Evolutionary conservation across 1,140 invertebrate genomes (phyloP).

Genomic region (Drosophila persimilis): DNA sequence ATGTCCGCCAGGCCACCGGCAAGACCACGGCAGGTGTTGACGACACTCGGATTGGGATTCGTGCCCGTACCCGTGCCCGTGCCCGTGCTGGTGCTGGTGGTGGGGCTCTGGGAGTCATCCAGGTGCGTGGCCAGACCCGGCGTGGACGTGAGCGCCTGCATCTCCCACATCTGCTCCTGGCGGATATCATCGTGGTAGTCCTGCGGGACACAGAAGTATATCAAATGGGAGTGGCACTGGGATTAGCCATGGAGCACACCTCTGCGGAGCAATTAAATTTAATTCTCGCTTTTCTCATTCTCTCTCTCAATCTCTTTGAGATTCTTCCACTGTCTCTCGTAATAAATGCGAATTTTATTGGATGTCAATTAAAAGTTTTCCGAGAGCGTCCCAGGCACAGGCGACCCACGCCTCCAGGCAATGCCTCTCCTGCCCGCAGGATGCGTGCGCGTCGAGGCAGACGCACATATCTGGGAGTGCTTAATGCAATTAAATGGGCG

Average conservation of each 20-base stretch:
- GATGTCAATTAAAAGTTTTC: constrained; percentile 80
- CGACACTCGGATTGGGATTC: constrained; percentile 23
- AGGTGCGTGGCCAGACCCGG: constrained; percentile 68
- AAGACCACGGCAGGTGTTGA: constrained; percentile 51
- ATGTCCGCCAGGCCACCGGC: constrained; percentile 74
- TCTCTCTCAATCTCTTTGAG: background rate
- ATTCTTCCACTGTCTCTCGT: constrained; percentile 21
- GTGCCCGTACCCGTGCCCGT: constrained; percentile 1
- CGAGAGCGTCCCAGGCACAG: constrained; percentile 13
- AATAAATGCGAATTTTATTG: constrained; percentile 80
- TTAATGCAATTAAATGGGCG: constrained; percentile 70
- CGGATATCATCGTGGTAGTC: constrained; percentile 94
- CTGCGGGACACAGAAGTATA: constrained; percentile 74
- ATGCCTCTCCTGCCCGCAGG: constrained; percentile 4
- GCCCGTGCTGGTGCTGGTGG: constrained; percentile 39
- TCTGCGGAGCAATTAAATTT: constrained; percentile 69
- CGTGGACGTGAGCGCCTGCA: constrained; percentile 88
- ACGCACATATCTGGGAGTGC: constrained; percentile 50
- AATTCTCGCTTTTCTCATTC: constrained; percentile 52
- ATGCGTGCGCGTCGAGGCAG: constrained; percentile 45
- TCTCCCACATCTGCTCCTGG: constrained; percentile 93
- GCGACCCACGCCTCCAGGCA: constrained; percentile 13
- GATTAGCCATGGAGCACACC: constrained; percentile 29
- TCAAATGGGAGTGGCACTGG: background rate
- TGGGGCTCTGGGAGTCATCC: constrained; percentile 77